Base-by-base conservation (phyloP, 2,888 invertebrate genomes). In the Encarsia formosa region DNA sequence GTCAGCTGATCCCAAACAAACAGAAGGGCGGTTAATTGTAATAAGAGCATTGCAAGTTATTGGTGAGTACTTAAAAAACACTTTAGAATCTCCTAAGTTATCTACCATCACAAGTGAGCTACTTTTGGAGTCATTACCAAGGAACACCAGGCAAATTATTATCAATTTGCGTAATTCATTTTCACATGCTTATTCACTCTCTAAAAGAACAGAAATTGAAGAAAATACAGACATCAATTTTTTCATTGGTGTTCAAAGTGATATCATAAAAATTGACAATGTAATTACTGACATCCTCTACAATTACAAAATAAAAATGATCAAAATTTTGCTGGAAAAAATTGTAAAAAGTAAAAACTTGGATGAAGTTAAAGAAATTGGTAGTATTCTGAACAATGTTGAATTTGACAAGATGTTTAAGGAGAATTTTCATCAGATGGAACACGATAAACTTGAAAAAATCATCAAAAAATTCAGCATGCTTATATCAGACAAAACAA, bases 41-140 rank as follows among this genome's bases (percentile, higher is more conserved):
- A 45, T 41, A 43, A 54, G 63, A 34, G 37, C 32, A 15, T 52
- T 64, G 31, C 63, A 61, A 54, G 44, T 62, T 35, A 57, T 60
- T 49, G 63, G 63, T 3, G 63, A 63, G 49, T 52, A 60, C 54
- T 50, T 64, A 19, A 63, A 62, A 59, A 58, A 61, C 26, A 62
- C 60, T 24, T 16, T 61, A 38, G 59, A 63, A 42, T 60, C 63
- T n/a, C 64, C 64, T 0, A 61, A 61, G 13, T 41, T 63, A 34
- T 62, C 63, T 8, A 37, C 9, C 4, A 19, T 24, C 19, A 59
- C 39, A 31, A 49, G 53, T 8, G 52, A 59, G 23, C 43, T 52
- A 38, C 35, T 61, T 5, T 31, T 58, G 8, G 24, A 49, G 16
- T 51, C 56, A 18, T 48, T 57, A 19, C 45, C 59, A 43, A 51